These are phyloP conservation scores for Labeo rohita DNA, from an alignment of 2,113 vertebrate species.

Conservation along the genomic window DNA sequence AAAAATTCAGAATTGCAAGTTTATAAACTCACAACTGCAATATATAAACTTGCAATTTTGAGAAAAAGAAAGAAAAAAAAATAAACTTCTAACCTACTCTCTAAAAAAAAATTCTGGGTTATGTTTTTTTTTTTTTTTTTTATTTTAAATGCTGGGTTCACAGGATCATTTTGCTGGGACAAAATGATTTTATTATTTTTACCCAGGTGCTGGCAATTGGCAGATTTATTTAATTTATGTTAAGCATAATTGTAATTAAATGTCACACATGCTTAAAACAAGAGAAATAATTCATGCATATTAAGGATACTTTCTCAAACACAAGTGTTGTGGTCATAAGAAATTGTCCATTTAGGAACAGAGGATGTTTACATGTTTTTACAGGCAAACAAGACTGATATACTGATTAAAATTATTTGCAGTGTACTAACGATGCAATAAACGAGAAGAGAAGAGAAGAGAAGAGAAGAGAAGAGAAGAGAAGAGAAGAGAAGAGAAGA, in stretches of 20 bases:
- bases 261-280: neutral
- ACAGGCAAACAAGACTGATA: neutral
- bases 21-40: neutral
- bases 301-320: neutral
- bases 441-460: constrained; percentile 21
- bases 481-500: constrained; percentile 6
- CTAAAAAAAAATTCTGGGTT: neutral
- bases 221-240: neutral
- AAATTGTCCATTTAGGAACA: neutral
- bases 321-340: neutral
- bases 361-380: neutral
- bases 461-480: constrained; percentile 7
- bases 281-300: too few relatives aligned
- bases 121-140: too few relatives aligned
- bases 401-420: neutral
- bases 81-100: too few relatives aligned
- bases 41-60: too few relatives aligned
- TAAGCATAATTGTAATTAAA: neutral
- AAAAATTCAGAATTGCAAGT: too few relatives aligned
- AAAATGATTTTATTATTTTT: too few relatives aligned
- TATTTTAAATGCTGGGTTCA: neutral
- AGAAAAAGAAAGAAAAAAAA: too few relatives aligned
- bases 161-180: too few relatives aligned
- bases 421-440: neutral
- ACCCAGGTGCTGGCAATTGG: neutral